phyloP scores from a whole-genome alignment of 2,888 invertebrate genomes.

The Hipparchia semele region DNA sequence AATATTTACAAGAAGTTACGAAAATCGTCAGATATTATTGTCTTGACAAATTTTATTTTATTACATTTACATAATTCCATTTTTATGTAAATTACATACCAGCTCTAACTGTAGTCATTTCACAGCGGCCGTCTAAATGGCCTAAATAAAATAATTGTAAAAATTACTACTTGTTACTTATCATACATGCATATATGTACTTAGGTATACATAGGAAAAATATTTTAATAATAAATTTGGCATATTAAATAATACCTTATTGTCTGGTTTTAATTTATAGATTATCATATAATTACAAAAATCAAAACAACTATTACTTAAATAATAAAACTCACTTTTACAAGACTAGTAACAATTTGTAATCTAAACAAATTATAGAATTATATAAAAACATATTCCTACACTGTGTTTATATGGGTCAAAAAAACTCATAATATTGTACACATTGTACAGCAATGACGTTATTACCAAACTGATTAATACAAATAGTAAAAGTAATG shows the following conservation, averaged over 20 bases:
- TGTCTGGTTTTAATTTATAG: neutral
- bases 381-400: neutral
- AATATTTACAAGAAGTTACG: conserved; percentile 63
- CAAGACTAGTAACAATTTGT: neutral
- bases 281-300: neutral
- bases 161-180: neutral
- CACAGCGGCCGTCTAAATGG: neutral
- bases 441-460: neutral
- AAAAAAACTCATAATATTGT: neutral
- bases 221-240: neutral
- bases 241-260: neutral
- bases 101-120: neutral
- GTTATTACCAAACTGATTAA: neutral
- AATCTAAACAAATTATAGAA: neutral
- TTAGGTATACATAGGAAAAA: neutral
- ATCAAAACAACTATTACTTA: neutral
- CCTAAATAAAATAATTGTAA: conserved; percentile 5
- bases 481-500: neutral
- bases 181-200: neutral
- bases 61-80: conserved; percentile 31
- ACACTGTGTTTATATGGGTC: neutral
- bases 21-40: conserved; percentile 70
- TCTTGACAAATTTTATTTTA: conserved; percentile 60
- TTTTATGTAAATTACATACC: neutral
- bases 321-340: no score